Evolutionary conservation across 64 coral and sea anemone species (phyloP), one percentile per base, ranked within the genome.

Genomic region (Montipora sp.): DNA sequence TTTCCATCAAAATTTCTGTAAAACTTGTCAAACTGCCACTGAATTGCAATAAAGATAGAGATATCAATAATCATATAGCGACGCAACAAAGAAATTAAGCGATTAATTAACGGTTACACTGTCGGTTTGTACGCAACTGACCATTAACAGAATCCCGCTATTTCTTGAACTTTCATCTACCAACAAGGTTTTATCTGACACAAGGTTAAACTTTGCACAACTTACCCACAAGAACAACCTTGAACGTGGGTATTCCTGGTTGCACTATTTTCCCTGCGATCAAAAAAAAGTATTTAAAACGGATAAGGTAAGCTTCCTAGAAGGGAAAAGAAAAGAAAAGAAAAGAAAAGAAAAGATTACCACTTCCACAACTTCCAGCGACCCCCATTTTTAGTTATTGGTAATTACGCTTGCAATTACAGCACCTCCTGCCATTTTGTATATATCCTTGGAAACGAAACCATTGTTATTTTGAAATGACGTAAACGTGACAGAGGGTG

Each of bases 151-250:
- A 57, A 8, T 57, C 53, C 53, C 1, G 36, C 36, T 36, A 36
- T 36, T 2, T 36, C 36, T 2, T 36, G 36, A 36, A 36, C 36
- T 36, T 36, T 36, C 2, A 36, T 36, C 36, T 36, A 36, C 36
- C 36, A 36, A 36, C 36, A 36, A 36, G 36, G 36, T 36, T 36
- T 36, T 36, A 36, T 36, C 36, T 36, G 36, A 36, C 36, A 83
- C 51, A 6, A 4, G 43, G 43, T 71, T 61, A 12, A 91, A 74
- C 75, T n/a, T 53, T 58, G 70, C 51, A 24, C 1, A 68, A 97
- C 95, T 97, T 92, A 97, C 95, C 95, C 16, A 97, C 95, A 72
- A 97, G 90, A 47, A 97, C 95, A 61, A 97, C 16, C 66, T 97
- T 97, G 50, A 97, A 97, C 16, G 95, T 88, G 36, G 95, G 95